These are phyloP conservation scores for Falco peregrinus DNA, from an alignment of 2,797 vertebrate genomes.

Conservation along the genomic window DNA sequence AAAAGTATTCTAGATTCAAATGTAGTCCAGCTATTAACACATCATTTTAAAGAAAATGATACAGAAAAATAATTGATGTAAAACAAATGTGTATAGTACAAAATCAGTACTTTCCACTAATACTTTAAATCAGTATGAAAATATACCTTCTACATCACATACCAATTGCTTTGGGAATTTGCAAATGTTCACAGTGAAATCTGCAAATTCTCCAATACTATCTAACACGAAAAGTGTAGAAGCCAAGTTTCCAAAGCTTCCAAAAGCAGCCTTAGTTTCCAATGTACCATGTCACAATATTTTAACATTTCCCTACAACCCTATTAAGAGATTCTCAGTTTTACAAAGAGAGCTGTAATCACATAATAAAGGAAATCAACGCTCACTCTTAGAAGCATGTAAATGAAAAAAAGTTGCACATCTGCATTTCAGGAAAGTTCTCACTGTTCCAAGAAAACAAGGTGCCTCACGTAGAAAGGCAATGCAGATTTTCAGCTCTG, in stretches of 20 bases:
- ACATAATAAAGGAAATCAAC: background rate
- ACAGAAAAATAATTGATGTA: background rate
- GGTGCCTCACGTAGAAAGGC: background rate
- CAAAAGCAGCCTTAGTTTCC: background rate
- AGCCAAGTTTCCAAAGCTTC: conserved; percentile 13
- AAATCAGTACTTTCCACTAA: background rate
- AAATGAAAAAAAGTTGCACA: background rate
- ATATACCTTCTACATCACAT: background rate
- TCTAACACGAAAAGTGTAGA: background rate
- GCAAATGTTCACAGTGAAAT: conserved; percentile 68
- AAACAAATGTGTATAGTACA: background rate
- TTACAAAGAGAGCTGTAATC: conserved; percentile 20
- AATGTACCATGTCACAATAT: conserved; percentile 9
- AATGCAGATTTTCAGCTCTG: background rate
- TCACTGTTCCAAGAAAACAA: background rate
- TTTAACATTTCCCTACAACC: conserved; percentile 1
- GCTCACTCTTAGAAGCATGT: rapidly evolving
- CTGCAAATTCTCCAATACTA: conserved; percentile 38
- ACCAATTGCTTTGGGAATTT: conserved; percentile 30
- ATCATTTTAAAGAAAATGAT: conserved; percentile 35
- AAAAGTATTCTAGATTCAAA: conserved; percentile 36
- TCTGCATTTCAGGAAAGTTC: background rate
- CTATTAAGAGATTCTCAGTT: background rate
- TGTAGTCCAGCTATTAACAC: conserved; percentile 5
- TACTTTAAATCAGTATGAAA: background rate